Evolutionary conservation across 2,888 invertebrate species (phyloP).

Genomic region (Mylabris sibirica): DNA sequence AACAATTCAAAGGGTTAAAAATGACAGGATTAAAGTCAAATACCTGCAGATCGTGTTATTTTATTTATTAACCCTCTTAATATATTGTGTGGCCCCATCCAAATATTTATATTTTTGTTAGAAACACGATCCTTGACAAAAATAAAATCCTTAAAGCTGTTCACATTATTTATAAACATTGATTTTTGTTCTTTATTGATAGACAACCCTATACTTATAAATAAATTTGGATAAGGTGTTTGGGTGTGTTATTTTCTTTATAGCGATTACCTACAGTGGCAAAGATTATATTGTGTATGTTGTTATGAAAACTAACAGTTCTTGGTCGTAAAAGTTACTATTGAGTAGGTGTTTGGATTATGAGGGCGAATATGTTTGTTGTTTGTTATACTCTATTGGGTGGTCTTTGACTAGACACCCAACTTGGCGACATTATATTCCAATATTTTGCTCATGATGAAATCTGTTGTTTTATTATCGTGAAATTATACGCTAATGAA

Average conservation of each 20-base stretch:
- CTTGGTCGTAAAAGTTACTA: constrained; percentile 16
- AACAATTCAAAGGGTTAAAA: background rate
- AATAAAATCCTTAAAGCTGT: background rate
- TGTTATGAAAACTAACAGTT: constrained; percentile 19
- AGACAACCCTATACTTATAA: constrained; percentile 8
- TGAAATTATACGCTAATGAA: constrained; percentile 11
- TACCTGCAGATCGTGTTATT: background rate
- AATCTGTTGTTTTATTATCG: constrained; percentile 17
- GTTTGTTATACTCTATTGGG: background rate
- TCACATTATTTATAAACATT: background rate
- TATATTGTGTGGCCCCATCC: constrained; percentile 1
- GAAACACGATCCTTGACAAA: constrained; percentile 11
- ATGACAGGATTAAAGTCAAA: constrained; percentile 7
- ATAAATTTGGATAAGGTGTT: constrained; percentile 7
- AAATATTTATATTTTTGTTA: constrained; percentile 14
- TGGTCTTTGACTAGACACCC: constrained; percentile 20
- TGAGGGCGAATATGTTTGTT: constrained; percentile 15
- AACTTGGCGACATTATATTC: constrained; percentile 22
- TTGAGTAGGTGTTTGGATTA: constrained; percentile 20
- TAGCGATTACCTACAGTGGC: background rate
- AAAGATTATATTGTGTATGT: constrained; percentile 14
- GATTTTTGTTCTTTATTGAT: background rate
- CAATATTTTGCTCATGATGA: constrained; percentile 1
- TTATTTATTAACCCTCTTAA: background rate
- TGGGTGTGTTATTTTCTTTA: background rate